Evolutionary conservation across 92 coral and sea anemone genomes (phyloP).

Genomic region (Phenganax subtilis): DNA sequence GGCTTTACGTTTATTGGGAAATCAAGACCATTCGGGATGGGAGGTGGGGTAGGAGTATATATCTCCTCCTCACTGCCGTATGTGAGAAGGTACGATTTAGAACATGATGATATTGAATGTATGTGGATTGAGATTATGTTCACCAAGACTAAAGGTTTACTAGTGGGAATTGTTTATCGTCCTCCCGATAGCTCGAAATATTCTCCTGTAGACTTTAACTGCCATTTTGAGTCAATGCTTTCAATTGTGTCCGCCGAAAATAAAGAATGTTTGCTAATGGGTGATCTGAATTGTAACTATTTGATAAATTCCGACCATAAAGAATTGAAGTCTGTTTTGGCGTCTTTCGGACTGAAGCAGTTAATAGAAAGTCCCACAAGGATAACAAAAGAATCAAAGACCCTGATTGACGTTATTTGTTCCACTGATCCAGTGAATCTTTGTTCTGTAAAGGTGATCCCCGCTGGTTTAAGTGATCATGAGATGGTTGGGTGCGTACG

Average conservation of each 20-base stretch:
- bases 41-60: conserved; percentile 32
- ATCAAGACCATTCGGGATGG: neutral
- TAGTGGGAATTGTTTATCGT: conserved; percentile 31
- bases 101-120: conserved; percentile 22
- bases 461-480: conserved; percentile 58
- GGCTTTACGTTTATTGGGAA: neutral
- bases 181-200: conserved; percentile 29
- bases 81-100: conserved; percentile 17
- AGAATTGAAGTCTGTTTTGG: neutral
- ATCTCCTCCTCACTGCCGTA: neutral
- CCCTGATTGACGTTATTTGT: conserved; percentile 47
- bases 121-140: conserved; percentile 21
- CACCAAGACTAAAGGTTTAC: conserved; percentile 14
- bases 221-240: neutral
- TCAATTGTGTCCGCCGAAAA: conserved; percentile 22
- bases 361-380: neutral
- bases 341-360: neutral
- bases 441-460: conserved; percentile 44
- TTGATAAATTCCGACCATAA: neutral
- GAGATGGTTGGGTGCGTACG: conserved; percentile 48
- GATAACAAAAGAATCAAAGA: neutral
- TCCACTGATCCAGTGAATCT: conserved; percentile 49
- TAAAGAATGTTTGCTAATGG: conserved; percentile 25
- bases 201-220: neutral
- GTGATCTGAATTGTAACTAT: conserved; percentile 34